Evolutionary conservation across 2,888 invertebrate genomes (phyloP), one percentile per base, ranked within the genome.

Genomic region (Drosophila pegasa): DNA sequence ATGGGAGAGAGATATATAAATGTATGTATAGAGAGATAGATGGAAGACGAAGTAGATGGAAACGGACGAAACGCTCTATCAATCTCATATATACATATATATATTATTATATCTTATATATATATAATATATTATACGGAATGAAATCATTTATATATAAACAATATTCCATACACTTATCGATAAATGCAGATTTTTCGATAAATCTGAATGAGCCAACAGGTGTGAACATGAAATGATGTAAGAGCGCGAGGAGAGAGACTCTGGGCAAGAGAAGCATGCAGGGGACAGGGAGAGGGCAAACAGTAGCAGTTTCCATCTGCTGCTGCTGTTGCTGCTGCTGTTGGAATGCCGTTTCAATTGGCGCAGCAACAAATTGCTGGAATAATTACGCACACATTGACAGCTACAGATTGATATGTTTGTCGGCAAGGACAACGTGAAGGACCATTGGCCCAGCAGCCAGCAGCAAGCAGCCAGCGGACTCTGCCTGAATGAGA

Each of bases 371-470:
- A 82, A 89, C 89, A 91, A 91, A 91, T 91, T 90, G 90, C 84
- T 91, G 81, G 85, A 91, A 91, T 91, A 91, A 91, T 91, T 91
- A 90, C 88, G 89, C 89, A 88, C 85, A 87, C 89, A 90, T 87
- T 88, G 88, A 90, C 90, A 90, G 71, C 75, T 64, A 73, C 86
- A 78, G 86, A 82, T 82, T 86, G 82, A 82, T 83, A 83, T 71
- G 86, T 82, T 82, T 64, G 75, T 43, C 65, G 55, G 43, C 25
- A 62, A 71, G 61, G 62, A 75, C 51, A 55, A 54, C 59, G 27
- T 22, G 69, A 43, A 75, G 55, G 52, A 54, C 41, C 20, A 31
- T 35, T 25, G 31, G 35, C 27, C 40, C 37, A 35, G 51, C 45
- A 25, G 25, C n/a, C 22, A 25, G 9, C 43, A 9, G 41, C 20